Evolutionary conservation across 2,113 vertebrate genomes (phyloP), one percentile per base, ranked within the genome.

Genomic region (Leuciscus idus): DNA sequence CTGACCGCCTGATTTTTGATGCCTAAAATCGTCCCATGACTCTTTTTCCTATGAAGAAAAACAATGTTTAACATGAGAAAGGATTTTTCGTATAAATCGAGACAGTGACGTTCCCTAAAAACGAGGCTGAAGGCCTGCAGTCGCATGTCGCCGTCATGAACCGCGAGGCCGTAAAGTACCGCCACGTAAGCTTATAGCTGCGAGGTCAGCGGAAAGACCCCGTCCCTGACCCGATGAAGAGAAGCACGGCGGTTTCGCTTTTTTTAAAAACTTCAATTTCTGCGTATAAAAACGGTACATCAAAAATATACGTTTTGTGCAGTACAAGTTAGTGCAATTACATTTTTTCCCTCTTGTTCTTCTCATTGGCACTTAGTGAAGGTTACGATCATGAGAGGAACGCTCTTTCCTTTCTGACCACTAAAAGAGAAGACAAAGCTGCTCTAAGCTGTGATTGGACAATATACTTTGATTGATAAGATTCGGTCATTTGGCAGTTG

Each of bases 351-450:
- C 89, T 91, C 70, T 66, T 92, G 91, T 93, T 93, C 90, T 92
- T 93, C 92, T 93, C 89, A 93, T 95, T 96, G 95, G 95, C 95
- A 95, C 95, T 94, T 95, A 92, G 93, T 95, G 94, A 95, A 93
- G 88, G 90, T 93, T 93, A 81, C 85, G 91, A 93, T 88, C 81
- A 72, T 88, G 86, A 91, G 87, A 91, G 90, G 87, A 77, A 87
- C 81, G 68, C 86, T 68, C 36, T 85, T 83, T 85, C 48, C 77
- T 55, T 81, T 50, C 55, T 55, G 83, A 84, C 68, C 48, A 73
- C 68, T 33, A 76, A 75, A 83, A 83, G 62, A 86, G 57, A 33
- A 77, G 77, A 30, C 77, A 75, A 88, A 90, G 90, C 89, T 93
- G 90, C 89, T 92, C 78, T 90, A 89, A 89, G 89, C 91, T 87